These are phyloP conservation scores for Spongia lamella DNA, from an alignment of 37 sponge, comb jelly and placozoan genomes.

Conservation along the genomic window DNA sequence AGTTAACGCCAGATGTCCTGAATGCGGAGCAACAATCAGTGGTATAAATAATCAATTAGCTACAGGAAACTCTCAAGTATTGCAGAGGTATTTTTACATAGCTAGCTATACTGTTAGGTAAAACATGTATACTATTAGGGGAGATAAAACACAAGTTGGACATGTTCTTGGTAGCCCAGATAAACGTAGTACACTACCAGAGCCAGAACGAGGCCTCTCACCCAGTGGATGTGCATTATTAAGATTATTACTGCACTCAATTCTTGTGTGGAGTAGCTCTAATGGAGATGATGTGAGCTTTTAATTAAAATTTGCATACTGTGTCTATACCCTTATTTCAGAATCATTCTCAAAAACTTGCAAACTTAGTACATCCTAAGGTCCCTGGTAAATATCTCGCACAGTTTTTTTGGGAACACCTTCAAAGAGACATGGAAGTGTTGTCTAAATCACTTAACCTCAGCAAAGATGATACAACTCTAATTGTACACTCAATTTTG, in stretches of 20 bases:
- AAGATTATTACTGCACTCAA: constrained; percentile 68
- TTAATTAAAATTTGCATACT: too few species aligned
- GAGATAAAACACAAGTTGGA: constrained; percentile 63
- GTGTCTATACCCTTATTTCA: too few species aligned
- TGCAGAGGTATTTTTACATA: neutral
- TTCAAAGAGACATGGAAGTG: constrained; percentile 38
- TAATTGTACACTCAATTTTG: constrained; percentile 45
- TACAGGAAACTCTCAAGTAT: neutral
- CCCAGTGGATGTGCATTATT: constrained; percentile 44
- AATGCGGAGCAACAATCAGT: constrained; percentile 1
- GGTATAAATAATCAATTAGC: neutral
- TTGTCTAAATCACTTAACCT: constrained; percentile 21
- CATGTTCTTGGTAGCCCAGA: constrained; percentile 45
- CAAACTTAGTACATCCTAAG: neutral
- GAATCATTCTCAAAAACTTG: too few species aligned
- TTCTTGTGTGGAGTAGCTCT: constrained; percentile 58
- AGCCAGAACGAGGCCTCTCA: constrained; percentile 61
- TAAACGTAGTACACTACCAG: constrained; percentile 21
- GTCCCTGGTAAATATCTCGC: constrained; percentile 13
- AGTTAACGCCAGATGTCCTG: constrained; percentile 25
- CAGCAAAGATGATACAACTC: constrained; percentile 34
- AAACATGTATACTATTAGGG: too few species aligned
- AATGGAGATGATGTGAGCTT: neutral
- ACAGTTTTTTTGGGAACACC: constrained; percentile 56
- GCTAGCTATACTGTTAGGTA: too few species aligned